These are phyloP conservation scores for Hyposoter didymator DNA, from an alignment of 2,888 invertebrate species.

Conservation along the genomic window DNA sequence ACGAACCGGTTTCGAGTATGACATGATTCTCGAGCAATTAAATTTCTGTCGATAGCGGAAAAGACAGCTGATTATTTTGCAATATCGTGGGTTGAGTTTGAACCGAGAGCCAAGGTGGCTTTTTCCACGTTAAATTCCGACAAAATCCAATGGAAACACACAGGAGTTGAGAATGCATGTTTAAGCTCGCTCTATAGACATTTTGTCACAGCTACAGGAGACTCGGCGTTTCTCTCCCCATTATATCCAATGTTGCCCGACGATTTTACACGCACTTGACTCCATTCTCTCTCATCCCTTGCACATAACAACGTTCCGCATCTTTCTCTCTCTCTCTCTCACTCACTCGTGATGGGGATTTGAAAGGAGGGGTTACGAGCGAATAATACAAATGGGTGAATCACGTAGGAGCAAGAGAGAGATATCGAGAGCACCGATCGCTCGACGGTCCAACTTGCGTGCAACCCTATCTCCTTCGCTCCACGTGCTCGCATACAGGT, in stretches of 20 bases:
- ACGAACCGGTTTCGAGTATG: background rate
- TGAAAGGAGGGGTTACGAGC: slow-evolving; percentile 34
- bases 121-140: slow-evolving; percentile 69
- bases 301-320: slow-evolving; percentile 60
- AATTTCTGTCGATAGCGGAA: slow-evolving; percentile 64
- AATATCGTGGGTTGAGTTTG: slow-evolving; percentile 77
- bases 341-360: slow-evolving; percentile 25
- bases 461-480: slow-evolving; percentile 64
- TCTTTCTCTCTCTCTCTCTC: slow-evolving; percentile 38
- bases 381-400: slow-evolving; percentile 53
- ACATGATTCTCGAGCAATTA: slow-evolving; percentile 8
- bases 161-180: slow-evolving; percentile 50
- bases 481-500: slow-evolving; percentile 65
- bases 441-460: slow-evolving; percentile 65
- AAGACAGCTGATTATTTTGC: slow-evolving; percentile 82
- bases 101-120: slow-evolving; percentile 76
- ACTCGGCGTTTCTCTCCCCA: slow-evolving; percentile 74
- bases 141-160: slow-evolving; percentile 62
- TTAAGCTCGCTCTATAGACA: slow-evolving; percentile 60
- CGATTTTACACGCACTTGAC: slow-evolving; percentile 88
- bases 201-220: slow-evolving; percentile 38
- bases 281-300: slow-evolving; percentile 81
- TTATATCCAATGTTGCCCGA: slow-evolving; percentile 80
- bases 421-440: slow-evolving; percentile 46
- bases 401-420: background rate